Evolutionary conservation across 2,797 vertebrate genomes (phyloP).

Genomic region (Onychomys leucogaster): DNA sequence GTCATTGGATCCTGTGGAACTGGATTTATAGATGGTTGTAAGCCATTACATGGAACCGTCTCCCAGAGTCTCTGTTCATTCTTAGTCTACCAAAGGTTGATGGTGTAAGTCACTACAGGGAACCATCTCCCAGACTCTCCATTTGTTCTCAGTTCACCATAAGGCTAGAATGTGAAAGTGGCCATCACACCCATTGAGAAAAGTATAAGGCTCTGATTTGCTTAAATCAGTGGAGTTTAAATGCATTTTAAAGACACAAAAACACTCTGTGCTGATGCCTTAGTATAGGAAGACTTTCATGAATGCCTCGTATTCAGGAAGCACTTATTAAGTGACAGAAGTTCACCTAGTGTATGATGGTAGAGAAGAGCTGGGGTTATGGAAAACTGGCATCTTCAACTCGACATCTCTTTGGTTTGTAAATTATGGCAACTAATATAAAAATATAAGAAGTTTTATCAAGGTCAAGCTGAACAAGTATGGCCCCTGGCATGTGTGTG

Average conservation of each 20-base stretch:
- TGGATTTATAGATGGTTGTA: not conserved
- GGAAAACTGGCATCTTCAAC: not conserved
- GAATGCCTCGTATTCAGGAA: not conserved
- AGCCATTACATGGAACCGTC: not conserved
- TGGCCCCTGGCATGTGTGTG: not conserved
- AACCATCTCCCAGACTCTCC: not conserved
- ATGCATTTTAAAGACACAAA: not conserved
- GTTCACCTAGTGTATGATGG: too few species aligned
- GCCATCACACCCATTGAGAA: not conserved
- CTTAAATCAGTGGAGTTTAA: constrained; percentile 23
- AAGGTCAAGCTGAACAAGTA: constrained; percentile 43
- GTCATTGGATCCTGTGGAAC: not conserved
- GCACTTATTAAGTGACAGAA: not conserved
- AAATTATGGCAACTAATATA: constrained; percentile 2
- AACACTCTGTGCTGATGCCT: not conserved
- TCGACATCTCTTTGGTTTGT: not conserved
- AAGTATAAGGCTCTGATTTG: not conserved
- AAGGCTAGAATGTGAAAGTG: not conserved
- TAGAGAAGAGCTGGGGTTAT: not conserved
- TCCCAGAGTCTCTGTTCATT: not conserved
- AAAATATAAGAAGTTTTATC: not conserved
- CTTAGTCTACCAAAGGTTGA: not conserved
- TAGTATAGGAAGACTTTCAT: not conserved
- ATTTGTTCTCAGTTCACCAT: not conserved
- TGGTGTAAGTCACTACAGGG: not conserved